These are phyloP conservation scores for Abscondita cerata DNA, from an alignment of 2,888 invertebrate species.

Conservation along the genomic window DNA sequence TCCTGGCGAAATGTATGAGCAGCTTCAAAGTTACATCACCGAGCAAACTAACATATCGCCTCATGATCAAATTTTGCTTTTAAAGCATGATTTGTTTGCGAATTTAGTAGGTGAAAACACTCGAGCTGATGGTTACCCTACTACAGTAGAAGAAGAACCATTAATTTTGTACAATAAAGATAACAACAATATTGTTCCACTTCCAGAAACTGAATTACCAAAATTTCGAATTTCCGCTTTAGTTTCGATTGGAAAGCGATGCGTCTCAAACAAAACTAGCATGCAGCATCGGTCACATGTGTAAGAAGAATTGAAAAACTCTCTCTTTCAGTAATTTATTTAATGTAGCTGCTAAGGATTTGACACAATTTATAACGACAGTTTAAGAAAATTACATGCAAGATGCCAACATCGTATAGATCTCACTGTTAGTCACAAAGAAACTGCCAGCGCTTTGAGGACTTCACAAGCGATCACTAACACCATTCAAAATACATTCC, in stretches of 20 bases:
- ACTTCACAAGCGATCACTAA: conserved; percentile 49
- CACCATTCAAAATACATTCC: conserved; percentile 23
- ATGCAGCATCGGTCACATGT: conserved; percentile 87
- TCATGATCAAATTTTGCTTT: conserved; percentile 83
- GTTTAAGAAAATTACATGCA: conserved; percentile 63
- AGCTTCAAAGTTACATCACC: conserved; percentile 80
- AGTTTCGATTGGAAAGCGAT: conserved; percentile 89
- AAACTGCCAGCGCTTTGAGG: conserved; percentile 59
- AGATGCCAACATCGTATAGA: conserved; percentile 62
- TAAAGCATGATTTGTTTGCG: conserved; percentile 71
- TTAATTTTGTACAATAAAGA: conserved; percentile 83
- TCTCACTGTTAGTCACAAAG: conserved; percentile 62
- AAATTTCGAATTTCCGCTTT: conserved; percentile 88
- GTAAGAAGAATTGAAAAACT: conserved; percentile 74
- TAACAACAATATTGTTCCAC: conserved; percentile 78
- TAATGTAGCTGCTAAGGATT: conserved; percentile 73
- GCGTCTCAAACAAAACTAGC: conserved; percentile 88
- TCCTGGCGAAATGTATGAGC: conserved; percentile 77
- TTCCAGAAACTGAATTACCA: conserved; percentile 73
- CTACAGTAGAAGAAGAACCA: conserved; percentile 72
- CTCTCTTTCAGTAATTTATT: conserved; percentile 74
- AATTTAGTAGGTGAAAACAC: conserved; percentile 71
- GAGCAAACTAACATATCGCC: conserved; percentile 86
- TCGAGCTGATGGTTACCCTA: conserved; percentile 71
- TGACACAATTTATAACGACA: conserved; percentile 70